phyloP scores from a whole-genome alignment of 1,140 invertebrate species.

The Ceratina calcarata region DNA sequence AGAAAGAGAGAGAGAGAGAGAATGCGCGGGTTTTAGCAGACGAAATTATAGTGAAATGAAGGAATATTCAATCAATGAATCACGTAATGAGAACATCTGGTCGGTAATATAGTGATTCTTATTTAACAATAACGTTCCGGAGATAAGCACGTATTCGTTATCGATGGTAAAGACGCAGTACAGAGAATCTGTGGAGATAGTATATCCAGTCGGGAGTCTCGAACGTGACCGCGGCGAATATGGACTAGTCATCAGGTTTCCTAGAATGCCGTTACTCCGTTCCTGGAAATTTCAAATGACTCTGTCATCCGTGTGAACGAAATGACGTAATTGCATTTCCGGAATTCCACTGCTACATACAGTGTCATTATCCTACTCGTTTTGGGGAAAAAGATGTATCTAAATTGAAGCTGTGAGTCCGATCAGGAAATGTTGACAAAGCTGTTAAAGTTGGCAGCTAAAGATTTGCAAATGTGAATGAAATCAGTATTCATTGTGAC shows the following conservation, averaged over 20 bases:
- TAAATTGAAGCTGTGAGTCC: too few species aligned
- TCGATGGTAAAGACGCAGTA: not conserved
- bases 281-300: not conserved
- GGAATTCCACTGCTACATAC: not conserved
- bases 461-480: not conserved
- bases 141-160: too few species aligned
- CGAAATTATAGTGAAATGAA: too few species aligned
- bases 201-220: not conserved
- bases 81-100: not conserved
- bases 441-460: not conserved
- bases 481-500: not conserved
- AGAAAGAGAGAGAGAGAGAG: too few species aligned
- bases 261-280: not conserved
- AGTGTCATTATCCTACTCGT: not conserved
- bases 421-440: not conserved
- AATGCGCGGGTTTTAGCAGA: too few species aligned
- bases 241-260: not conserved
- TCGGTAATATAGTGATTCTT: not conserved
- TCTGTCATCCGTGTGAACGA: not conserved
- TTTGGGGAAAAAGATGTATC: too few species aligned
- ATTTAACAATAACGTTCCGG: too few species aligned
- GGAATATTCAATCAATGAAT: not conserved
- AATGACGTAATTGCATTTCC: conserved; percentile 13
- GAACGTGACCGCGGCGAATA: not conserved
- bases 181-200: too few species aligned